These are phyloP conservation scores for Calidris pugnax DNA, from an alignment of 2,113 vertebrate genomes.

Conservation along the genomic window DNA sequence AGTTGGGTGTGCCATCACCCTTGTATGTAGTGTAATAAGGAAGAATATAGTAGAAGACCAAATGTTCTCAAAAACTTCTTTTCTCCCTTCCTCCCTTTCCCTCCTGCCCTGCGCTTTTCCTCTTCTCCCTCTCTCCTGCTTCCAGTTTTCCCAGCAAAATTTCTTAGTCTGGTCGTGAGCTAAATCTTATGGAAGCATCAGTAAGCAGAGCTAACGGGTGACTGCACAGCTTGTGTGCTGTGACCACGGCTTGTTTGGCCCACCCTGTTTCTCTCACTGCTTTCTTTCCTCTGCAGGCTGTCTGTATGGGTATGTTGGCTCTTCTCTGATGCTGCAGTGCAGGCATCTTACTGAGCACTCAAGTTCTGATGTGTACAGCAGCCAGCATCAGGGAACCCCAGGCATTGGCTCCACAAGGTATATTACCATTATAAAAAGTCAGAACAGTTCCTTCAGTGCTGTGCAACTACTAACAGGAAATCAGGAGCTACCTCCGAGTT, in stretches of 20 bases:
- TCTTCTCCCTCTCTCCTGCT: accelerated
- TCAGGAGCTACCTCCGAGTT: not conserved
- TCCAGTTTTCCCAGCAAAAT: not conserved
- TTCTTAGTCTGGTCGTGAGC: not conserved
- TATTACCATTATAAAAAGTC: not conserved
- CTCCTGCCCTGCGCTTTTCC: not conserved
- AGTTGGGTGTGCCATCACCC: not conserved
- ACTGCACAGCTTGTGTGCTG: not conserved
- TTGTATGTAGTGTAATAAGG: not conserved
- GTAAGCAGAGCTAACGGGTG: not conserved
- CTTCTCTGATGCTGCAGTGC: not conserved
- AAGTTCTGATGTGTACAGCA: not conserved
- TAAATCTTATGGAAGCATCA: not conserved
- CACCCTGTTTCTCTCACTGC: not conserved
- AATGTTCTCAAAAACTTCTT: not conserved
- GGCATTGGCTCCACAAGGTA: not conserved
- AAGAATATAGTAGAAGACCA: not conserved
- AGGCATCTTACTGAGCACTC: not conserved
- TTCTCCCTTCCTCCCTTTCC: not conserved
- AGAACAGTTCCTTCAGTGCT: not conserved
- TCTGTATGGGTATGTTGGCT: not conserved
- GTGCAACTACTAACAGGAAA: not conserved
- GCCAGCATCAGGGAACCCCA: not conserved
- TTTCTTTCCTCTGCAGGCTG: not conserved
- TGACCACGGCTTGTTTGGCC: not conserved